Base-by-base conservation (phyloP, 1,140 invertebrate genomes). In the Ptiloglossa arizonensis region DNA sequence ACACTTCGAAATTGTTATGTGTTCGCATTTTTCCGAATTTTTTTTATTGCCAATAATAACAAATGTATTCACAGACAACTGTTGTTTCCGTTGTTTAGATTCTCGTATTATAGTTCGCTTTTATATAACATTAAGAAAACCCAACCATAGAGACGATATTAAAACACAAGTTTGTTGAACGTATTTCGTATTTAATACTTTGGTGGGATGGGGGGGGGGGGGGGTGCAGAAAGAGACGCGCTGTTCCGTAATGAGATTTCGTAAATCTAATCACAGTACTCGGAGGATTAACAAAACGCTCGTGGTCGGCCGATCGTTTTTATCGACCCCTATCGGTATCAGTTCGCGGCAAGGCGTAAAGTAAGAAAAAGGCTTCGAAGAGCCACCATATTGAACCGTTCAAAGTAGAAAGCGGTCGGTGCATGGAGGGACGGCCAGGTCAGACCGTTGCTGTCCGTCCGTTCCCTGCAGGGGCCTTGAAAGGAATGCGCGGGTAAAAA, bases 341-440 rank as follows among this genome's bases (percentile, higher is more conserved):
- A 1, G 22, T 17, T 11, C 15, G 24, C 27, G 32, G n/a, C 11
- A 63, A 63, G 8, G 22, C 11, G 46, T 15, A 19, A 41, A 27
- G 50, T 22, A 54, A 52, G 35, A 24, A 66, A 57, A 54, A 72
- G 5, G 27, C 44, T 29, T 76, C 22, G 22, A 59, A 17, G 9
- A 59, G 22, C 24, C 54, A 50, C 64, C 64, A 81, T 81, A 76
- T 75, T 76, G 82, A 57, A 82, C 60, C 68, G 73, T 77, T 85
- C 63, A 66, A 83, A 87, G 80, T 87, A 83, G 85, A 87, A 83
- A 87, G 85, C 81, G 69, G 44, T 75, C 57, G 72, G 68, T 74
- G 63, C 66, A 71, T 48, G 52, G 29, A 67, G 52, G 66, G 66
- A 73, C 69, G 64, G 62, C 24, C 72, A 41, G 52, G 48, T 59